A percentile compares a stretch with the other conserved stretches of the same genome.
Evolutionary conservation across 2,113 vertebrate species (phyloP).

Genomic region (Panurus biarmicus): DNA sequence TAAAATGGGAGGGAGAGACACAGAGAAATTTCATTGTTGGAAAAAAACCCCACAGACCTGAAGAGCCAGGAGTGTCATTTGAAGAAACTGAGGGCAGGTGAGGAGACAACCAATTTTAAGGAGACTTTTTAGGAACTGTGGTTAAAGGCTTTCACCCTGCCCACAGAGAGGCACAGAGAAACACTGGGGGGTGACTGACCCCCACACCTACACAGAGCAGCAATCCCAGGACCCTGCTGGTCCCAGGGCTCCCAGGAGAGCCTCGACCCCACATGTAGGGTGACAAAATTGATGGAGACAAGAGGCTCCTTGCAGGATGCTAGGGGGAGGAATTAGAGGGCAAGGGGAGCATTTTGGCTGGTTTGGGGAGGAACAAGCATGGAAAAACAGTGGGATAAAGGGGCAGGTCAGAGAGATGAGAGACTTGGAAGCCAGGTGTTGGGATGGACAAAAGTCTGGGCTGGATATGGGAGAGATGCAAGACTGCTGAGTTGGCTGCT

Average conservation of each 20-base stretch:
- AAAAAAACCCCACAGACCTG: not conserved
- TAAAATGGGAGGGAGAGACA: not conserved
- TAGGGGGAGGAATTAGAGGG: not conserved
- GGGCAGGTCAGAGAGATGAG: too few species aligned
- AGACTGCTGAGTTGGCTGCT: not conserved
- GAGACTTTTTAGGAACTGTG: not conserved
- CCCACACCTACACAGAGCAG: not conserved
- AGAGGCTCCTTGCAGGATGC: not conserved
- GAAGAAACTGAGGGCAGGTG: not conserved
- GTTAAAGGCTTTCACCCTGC: not conserved
- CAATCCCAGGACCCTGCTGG: not conserved
- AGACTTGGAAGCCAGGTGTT: not conserved
- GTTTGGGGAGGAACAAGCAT: not conserved
- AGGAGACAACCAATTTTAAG: not conserved
- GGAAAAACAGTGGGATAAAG: not conserved
- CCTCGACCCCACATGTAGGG: not conserved
- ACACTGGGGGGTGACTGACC: fast-evolving
- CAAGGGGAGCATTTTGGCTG: not conserved
- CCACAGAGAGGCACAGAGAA: not conserved
- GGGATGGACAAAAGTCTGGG: not conserved
- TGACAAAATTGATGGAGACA: not conserved
- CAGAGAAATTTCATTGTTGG: not conserved
- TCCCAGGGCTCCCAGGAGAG: not conserved
- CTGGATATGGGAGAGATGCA: not conserved
- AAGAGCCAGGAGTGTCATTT: not conserved